Conservation (phyloP, 2,113 vertebrate genomes). For the Phylloscopus trochilus region DNA sequence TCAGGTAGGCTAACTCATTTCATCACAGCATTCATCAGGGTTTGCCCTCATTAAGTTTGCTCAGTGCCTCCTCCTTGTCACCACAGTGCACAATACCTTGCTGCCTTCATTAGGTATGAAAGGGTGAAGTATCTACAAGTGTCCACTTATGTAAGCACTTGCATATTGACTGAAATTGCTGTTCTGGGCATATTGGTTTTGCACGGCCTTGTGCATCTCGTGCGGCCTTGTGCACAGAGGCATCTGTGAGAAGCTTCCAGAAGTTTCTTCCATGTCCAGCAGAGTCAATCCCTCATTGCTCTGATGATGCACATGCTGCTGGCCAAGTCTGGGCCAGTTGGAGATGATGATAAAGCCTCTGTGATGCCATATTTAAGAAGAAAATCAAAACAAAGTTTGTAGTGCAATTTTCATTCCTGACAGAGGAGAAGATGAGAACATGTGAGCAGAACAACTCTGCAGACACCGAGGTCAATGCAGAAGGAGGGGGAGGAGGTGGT, state of each 20-base stretch:
- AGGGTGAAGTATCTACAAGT: background rate
- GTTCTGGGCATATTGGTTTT: background rate
- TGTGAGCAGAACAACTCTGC: background rate
- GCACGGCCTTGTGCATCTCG: accelerated
- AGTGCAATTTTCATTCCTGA: background rate
- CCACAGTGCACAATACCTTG: accelerated
- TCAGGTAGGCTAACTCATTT: background rate
- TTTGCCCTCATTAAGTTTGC: background rate
- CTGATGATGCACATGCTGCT: background rate
- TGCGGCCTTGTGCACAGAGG: background rate
- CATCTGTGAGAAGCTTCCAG: background rate
- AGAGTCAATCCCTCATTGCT: background rate
- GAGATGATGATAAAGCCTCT: no score
- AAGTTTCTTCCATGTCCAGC: background rate
- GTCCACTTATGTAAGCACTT: background rate
- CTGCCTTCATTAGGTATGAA: background rate
- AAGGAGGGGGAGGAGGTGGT: background rate
- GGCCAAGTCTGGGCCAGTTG: background rate
- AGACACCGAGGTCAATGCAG: background rate
- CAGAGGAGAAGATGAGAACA: background rate
- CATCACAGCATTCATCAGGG: accelerated
- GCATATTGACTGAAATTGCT: background rate
- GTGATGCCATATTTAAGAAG: no score
- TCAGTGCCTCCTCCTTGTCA: background rate
- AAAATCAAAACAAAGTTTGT: background rate